A percentile compares a stretch with the other conserved stretches of the same genome.
phyloP scores from a whole-genome alignment of 2,113 vertebrate species.

The Chaetorhynchus papuensis region DNA sequence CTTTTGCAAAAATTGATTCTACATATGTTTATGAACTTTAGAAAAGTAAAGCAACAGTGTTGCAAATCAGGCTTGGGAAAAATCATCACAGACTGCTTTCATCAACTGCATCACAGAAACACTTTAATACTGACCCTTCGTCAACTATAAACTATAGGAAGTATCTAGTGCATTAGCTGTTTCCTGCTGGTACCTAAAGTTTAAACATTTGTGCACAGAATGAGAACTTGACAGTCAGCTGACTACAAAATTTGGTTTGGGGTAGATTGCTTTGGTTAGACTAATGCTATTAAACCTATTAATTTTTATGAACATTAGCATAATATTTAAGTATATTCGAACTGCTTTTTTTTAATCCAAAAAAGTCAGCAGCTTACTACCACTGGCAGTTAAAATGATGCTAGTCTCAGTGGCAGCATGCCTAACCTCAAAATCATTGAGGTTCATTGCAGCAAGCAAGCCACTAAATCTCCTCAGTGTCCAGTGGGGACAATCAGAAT shows the following conservation, averaged over 20 bases:
- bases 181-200: background rate
- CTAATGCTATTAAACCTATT: background rate
- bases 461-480: background rate
- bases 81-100: background rate
- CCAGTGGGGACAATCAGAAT: constrained; percentile 19
- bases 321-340: background rate
- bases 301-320: background rate
- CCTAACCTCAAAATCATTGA: constrained; percentile 48
- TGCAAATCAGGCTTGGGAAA: background rate
- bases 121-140: background rate
- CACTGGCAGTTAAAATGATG: constrained; percentile 23
- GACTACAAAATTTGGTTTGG: background rate
- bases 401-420: constrained; percentile 21
- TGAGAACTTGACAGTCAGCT: background rate
- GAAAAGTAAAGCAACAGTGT: background rate
- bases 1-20: background rate
- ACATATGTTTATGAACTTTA: background rate
- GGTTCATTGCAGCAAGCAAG: constrained; percentile 32
- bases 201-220: background rate
- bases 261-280: background rate
- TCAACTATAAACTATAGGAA: background rate
- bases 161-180: background rate
- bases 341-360: constrained; percentile 34
- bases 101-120: background rate
- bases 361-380: constrained; percentile 44